Conservation (phyloP, 2,113 vertebrate species). For the Eubucco bourcierii region DNA sequence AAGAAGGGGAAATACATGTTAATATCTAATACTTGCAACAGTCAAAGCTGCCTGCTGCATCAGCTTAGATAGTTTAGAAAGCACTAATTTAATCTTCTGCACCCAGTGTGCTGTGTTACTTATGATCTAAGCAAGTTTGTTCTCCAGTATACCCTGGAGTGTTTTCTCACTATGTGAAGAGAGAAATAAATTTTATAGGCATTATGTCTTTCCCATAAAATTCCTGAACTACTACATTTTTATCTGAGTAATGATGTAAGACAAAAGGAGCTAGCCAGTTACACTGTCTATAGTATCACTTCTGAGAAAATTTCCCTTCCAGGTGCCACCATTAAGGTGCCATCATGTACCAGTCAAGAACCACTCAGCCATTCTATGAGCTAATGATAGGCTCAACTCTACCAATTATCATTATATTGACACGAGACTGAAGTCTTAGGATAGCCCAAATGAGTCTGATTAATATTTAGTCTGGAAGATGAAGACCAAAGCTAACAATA, state of each 20-base stretch:
- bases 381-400: constrained; percentile 26
- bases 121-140: constrained; percentile 31
- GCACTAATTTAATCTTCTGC: constrained; percentile 55
- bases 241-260: constrained; percentile 53
- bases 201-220: constrained; percentile 58
- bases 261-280: neutral
- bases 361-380: constrained; percentile 18
- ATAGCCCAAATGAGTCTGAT: constrained; percentile 31
- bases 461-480: constrained; percentile 45
- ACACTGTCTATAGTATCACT: neutral
- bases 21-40: neutral
- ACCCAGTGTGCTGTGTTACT: neutral
- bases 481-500: constrained; percentile 31
- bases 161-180: constrained; percentile 1
- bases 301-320: constrained; percentile 39
- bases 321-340: neutral
- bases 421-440: constrained; percentile 13
- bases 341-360: constrained; percentile 25
- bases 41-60: neutral
- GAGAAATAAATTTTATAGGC: constrained; percentile 58
- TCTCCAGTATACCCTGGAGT: constrained; percentile 8
- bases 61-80: constrained; percentile 47
- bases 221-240: constrained; percentile 55
- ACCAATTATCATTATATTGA: neutral
- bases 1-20: neutral